A percentile compares a stretch with the other conserved stretches of the same genome.
Evolutionary conservation across 2,113 vertebrate genomes (phyloP).

Genomic region (Nycticryphes semicollaris): DNA sequence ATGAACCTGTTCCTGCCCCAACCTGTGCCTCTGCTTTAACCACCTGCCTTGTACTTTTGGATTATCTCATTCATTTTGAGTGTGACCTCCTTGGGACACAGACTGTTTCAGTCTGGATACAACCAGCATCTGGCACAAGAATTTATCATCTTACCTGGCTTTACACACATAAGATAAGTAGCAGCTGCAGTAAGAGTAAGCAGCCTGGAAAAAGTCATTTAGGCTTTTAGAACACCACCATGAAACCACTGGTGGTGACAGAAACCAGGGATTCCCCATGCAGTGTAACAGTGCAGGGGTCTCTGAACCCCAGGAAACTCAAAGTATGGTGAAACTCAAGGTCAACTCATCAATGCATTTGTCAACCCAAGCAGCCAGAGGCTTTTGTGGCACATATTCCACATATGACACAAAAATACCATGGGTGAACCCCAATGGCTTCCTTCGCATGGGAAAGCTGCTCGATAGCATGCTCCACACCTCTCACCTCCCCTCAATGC

Average conservation of each 20-base stretch:
- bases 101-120: background rate
- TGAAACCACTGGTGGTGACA: background rate
- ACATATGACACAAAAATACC: background rate
- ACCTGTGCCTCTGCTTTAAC: background rate
- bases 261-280: background rate
- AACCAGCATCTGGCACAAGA: background rate
- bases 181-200: background rate
- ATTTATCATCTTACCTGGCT: background rate
- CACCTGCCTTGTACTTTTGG: background rate
- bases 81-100: background rate
- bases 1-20: background rate
- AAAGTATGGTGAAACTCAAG: background rate
- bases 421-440: rapidly evolving
- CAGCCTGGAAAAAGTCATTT: background rate
- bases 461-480: background rate
- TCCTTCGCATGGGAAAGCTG: rapidly evolving
- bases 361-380: background rate
- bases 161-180: background rate
- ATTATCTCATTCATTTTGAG: background rate
- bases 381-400: background rate
- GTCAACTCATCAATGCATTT: background rate
- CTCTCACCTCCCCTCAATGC: background rate
- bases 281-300: background rate
- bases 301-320: background rate
- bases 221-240: background rate